Percentiles rank a stretch among this genome's conserved stretches.
Conservation (phyloP, 2,888 invertebrate species). For the Abrostola tripartita region DNA sequence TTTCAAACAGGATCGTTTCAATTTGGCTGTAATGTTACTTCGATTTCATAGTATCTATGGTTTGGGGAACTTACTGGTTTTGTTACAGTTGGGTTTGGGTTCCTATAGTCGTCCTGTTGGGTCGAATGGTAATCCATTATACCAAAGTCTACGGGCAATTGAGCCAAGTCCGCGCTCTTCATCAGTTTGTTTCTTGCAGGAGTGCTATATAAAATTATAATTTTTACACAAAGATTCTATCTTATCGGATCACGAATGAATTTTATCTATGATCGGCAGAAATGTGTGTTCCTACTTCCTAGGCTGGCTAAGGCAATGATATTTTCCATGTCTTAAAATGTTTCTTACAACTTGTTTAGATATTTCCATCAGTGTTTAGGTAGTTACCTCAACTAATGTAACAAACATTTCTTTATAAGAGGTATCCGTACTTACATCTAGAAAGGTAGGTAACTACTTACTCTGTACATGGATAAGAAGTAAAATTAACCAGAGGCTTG, state of each 20-base stretch:
- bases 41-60: no score
- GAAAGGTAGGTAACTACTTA: constrained; percentile 63
- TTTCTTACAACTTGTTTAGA: no score
- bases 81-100: constrained; percentile 80
- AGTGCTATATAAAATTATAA: constrained; percentile 62
- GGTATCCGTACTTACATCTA: constrained; percentile 1
- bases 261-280: no score
- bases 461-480: constrained; percentile 85
- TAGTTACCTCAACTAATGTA: no score
- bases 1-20: no score
- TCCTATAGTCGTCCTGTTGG: constrained; percentile 86
- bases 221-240: no score
- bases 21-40: no score
- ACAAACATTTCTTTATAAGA: not conserved
- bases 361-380: no score
- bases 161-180: constrained; percentile 78
- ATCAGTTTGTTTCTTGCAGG: constrained; percentile 81
- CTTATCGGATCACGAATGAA: no score
- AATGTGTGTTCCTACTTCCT: no score
- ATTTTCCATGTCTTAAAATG: no score
- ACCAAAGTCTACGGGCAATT: constrained; percentile 78
- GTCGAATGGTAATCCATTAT: constrained; percentile 82
- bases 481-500: constrained; percentile 83
- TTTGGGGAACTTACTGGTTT: constrained; percentile 74
- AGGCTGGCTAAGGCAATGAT: no score